Evolutionary conservation across 2,113 vertebrate species (phyloP).

Genomic region (Grantiella picta): DNA sequence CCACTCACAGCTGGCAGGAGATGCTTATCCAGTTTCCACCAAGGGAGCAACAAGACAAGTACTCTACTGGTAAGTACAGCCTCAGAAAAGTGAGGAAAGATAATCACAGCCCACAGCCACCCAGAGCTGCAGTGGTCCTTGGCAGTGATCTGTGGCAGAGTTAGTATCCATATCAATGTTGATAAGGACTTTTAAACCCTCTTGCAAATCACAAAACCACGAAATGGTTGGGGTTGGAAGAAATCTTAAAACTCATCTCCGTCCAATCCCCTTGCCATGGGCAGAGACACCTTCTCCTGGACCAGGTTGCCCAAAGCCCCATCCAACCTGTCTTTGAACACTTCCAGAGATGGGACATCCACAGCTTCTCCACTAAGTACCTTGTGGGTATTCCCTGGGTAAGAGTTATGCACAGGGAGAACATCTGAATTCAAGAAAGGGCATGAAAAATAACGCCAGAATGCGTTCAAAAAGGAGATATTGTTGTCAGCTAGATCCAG

Average conservation of each 20-base stretch:
- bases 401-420: background rate
- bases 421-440: background rate
- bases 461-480: background rate
- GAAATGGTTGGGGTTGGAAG: background rate
- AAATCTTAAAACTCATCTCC: background rate
- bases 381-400: too few species aligned
- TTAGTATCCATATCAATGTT: background rate
- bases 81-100: background rate
- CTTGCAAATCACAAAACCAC: background rate
- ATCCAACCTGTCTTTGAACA: background rate
- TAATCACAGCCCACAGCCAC: background rate
- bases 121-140: background rate
- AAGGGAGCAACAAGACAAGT: background rate
- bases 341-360: background rate
- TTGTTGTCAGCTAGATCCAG: background rate
- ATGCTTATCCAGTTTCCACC: background rate
- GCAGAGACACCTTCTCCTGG: background rate
- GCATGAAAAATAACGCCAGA: background rate
- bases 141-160: background rate
- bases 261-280: background rate
- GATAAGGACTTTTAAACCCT: background rate
- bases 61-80: background rate
- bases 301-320: background rate
- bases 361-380: background rate
- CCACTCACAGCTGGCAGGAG: background rate